Base-by-base conservation (phyloP, 1,140 invertebrate genomes). In the Chionoecetes opilio region DNA sequence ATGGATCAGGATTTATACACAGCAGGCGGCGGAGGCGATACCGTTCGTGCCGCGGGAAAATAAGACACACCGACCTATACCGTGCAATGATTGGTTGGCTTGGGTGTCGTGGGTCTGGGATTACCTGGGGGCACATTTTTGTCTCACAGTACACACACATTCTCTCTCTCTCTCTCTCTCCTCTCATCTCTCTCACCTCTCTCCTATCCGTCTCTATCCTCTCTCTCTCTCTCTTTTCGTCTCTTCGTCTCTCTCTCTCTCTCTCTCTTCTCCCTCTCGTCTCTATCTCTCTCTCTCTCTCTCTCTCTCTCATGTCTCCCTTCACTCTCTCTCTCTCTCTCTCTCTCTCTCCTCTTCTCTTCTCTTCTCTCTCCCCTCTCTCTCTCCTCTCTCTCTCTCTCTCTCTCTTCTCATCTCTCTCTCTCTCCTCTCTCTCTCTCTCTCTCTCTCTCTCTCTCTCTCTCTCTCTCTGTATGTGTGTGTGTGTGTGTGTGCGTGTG, bases 341-440 rank as follows among this genome's bases (percentile, higher is more conserved):
- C 53, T 75, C 53, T 75, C 53, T 75, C 53, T 75, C 53, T 75
- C 53, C 26, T 21, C 26, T 21, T 75, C 53, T 75, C 53, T 75
- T 14, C 14, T 14, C 14, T 14, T 46, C 41, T 46, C 41, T 46
- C 41, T 46, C 41, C 14, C n/a, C 63, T 75, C 63, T 75, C 63
- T 75, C 63, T 75, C 63, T 75, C 63, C 63, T 75, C 63, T 75
- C 63, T 75, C 63, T 75, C 63, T 75, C 63, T 75, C 63, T 75
- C 63, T n/a, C 63, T 75, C n/a, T 75, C n/a, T n/a, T 21, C 21
- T n/a, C 63, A 75, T 75, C n/a, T n/a, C 63, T 75, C 8, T 75
- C 63, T 75, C 63, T 75, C 26, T 11, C 46, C 63, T 75, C 63
- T 11, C 0, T 75, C 21, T 75, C 21, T 21, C 63, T n/a, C 21